These are phyloP conservation scores for Volucella inflata DNA, from an alignment of 2,888 invertebrate species.

Conservation along the genomic window DNA sequence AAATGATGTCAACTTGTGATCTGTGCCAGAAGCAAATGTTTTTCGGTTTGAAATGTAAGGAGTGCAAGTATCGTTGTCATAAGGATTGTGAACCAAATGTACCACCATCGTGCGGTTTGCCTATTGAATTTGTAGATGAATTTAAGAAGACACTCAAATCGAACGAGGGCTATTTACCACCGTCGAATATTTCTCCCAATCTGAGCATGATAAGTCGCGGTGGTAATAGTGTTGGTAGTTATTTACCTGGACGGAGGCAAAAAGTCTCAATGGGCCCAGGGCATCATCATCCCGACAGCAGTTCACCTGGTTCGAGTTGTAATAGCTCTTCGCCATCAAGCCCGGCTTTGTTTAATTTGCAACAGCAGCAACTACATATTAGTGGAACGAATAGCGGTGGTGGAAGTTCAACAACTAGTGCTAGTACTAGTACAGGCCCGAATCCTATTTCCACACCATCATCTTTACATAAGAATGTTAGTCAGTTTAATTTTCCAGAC, in stretches of 20 bases:
- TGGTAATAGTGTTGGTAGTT: slow-evolving; percentile 66
- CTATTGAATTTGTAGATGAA: slow-evolving; percentile 92
- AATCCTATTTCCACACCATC: slow-evolving; percentile 80
- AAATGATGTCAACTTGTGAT: slow-evolving; percentile 94
- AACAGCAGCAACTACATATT: slow-evolving; percentile 83
- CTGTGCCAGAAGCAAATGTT: slow-evolving; percentile 95
- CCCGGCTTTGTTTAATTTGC: slow-evolving; percentile 88
- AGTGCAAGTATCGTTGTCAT: slow-evolving; percentile 93
- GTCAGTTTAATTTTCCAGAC: slow-evolving; percentile 83
- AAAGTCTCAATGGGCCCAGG: slow-evolving; percentile 75
- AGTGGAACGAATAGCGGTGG: slow-evolving; percentile 77
- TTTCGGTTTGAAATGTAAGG: slow-evolving; percentile 94
- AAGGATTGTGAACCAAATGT: slow-evolving; percentile 95
- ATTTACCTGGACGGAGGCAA: slow-evolving; percentile 73
- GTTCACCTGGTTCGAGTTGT: slow-evolving; percentile 97
- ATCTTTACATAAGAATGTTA: slow-evolving; percentile 81
- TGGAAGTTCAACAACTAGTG: slow-evolving; percentile 76
- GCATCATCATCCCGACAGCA: slow-evolving; percentile 88
- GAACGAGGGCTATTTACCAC: slow-evolving; percentile 83
- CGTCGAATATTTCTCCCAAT: slow-evolving; percentile 82
- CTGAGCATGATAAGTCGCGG: slow-evolving; percentile 79
- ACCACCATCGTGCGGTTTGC: slow-evolving; percentile 95
- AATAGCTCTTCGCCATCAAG: slow-evolving; percentile 98
- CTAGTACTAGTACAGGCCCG: slow-evolving; percentile 74
- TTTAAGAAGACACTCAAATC: slow-evolving; percentile 89